phyloP scores from a whole-genome alignment of 2,113 vertebrate genomes.

The Accipiter virgatus region DNA sequence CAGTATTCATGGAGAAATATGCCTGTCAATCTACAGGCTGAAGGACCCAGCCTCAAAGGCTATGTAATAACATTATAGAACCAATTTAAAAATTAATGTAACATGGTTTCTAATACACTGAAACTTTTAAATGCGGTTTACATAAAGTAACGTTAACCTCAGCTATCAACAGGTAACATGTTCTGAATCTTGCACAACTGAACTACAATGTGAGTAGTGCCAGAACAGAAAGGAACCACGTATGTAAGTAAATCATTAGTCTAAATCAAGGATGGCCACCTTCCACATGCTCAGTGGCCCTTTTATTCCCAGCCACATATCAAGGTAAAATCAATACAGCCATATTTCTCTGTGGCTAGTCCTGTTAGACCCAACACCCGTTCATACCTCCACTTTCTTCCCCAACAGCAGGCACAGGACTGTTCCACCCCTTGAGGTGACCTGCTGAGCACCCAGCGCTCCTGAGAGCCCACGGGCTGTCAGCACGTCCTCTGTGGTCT shows the following conservation, averaged over 20 bases:
- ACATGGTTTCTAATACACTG: neutral
- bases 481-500: neutral
- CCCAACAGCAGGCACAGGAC: neutral
- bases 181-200: neutral
- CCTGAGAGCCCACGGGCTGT: neutral
- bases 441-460: rapidly evolving
- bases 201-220: neutral
- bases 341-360: neutral
- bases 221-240: neutral
- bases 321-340: neutral
- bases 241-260: neutral
- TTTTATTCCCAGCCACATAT: neutral
- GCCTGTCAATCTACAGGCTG: neutral
- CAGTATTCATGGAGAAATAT: neutral
- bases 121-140: neutral
- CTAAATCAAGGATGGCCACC: neutral
- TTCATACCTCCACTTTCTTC: neutral
- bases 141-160: neutral
- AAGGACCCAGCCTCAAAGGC: neutral
- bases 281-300: neutral
- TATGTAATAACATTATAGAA: neutral
- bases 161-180: neutral
- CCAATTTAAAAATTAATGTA: neutral
- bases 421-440: neutral
- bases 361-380: neutral